Evolutionary conservation across 2,888 invertebrate genomes (phyloP).

Genomic region (Watsonalla binaria): DNA sequence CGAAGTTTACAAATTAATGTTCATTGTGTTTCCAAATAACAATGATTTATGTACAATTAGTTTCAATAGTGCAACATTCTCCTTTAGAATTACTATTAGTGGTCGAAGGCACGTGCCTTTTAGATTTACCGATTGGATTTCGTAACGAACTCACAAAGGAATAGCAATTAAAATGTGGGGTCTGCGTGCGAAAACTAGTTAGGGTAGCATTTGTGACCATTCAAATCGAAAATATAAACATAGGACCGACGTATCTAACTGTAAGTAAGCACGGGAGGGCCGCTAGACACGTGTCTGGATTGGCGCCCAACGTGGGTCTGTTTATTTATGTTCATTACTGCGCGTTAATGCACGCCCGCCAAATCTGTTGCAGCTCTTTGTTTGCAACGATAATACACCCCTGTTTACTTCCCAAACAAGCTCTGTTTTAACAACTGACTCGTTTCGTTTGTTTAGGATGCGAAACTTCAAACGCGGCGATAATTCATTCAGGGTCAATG

Average conservation of each 20-base stretch:
- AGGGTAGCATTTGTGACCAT: slow-evolving; percentile 26
- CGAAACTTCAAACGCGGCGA: slow-evolving; percentile 19
- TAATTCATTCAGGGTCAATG: slow-evolving; percentile 23
- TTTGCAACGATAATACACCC: slow-evolving; percentile 26
- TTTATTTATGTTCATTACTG: slow-evolving; percentile 32
- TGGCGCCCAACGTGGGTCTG: slow-evolving; percentile 38
- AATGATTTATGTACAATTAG: slow-evolving; percentile 45
- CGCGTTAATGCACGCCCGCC: slow-evolving; percentile 33
- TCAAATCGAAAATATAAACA: slow-evolving; percentile 50
- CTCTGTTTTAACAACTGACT: slow-evolving; percentile 21
- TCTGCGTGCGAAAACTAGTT: slow-evolving; percentile 10
- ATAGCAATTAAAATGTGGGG: slow-evolving; percentile 14
- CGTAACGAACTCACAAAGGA: slow-evolving; percentile 4
- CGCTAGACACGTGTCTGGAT: slow-evolving; percentile 2
- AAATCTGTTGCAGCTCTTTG: slow-evolving; percentile 23
- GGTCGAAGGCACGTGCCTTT: slow-evolving; percentile 21
- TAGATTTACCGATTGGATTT: slow-evolving; percentile 13
- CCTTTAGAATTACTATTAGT: slow-evolving; percentile 20
- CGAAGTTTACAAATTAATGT: slow-evolving; percentile 5
- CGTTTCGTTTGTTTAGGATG: slow-evolving; percentile 37
- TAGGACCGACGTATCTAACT: slow-evolving; percentile 35
- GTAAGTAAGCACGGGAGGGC: slow-evolving; percentile 25
- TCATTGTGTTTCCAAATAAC: slow-evolving; percentile 19
- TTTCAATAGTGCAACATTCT: slow-evolving; percentile 27
- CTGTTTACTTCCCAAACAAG: slow-evolving; percentile 28